A percentile compares a stretch with the other conserved stretches of the same genome.
These are phyloP conservation scores for Semotilus atromaculatus DNA, from an alignment of 2,797 vertebrate species.

Conservation along the genomic window DNA sequence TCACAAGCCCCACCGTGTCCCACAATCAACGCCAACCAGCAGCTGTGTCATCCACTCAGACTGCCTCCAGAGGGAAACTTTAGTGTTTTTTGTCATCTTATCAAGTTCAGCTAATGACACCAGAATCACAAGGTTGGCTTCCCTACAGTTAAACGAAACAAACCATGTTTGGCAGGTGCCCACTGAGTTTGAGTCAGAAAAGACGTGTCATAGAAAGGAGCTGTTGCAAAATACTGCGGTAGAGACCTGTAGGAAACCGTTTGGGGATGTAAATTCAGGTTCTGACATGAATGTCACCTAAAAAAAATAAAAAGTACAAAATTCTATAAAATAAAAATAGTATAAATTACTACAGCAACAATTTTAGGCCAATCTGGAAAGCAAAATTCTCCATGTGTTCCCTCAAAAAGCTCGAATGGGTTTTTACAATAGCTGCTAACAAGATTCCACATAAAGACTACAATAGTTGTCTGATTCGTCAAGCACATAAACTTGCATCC, in stretches of 20 bases:
- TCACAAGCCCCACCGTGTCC: background rate
- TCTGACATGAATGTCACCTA: background rate
- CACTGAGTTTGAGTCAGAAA: constrained; percentile 1
- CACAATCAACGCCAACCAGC: background rate
- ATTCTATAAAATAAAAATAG: background rate
- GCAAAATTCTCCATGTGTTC: background rate
- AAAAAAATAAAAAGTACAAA: background rate
- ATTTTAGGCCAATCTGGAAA: background rate
- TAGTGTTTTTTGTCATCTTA: constrained; percentile 5
- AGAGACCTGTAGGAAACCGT: background rate
- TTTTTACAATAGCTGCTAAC: background rate
- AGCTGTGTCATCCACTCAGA: constrained; percentile 11
- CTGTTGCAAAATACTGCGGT: background rate
- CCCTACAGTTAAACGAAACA: constrained; percentile 15
- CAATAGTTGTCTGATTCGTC: background rate
- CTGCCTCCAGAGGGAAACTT: background rate
- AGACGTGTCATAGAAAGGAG: background rate
- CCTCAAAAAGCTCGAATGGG: background rate
- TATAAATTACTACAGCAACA: background rate
- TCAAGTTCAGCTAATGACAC: constrained; percentile 29
- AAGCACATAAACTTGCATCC: background rate
- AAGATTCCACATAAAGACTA: background rate
- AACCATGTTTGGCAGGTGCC: constrained; percentile 25
- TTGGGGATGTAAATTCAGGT: background rate
- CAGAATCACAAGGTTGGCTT: background rate